Conservation (phyloP, 2,888 invertebrate species). For the Argyresthia albistria region DNA sequence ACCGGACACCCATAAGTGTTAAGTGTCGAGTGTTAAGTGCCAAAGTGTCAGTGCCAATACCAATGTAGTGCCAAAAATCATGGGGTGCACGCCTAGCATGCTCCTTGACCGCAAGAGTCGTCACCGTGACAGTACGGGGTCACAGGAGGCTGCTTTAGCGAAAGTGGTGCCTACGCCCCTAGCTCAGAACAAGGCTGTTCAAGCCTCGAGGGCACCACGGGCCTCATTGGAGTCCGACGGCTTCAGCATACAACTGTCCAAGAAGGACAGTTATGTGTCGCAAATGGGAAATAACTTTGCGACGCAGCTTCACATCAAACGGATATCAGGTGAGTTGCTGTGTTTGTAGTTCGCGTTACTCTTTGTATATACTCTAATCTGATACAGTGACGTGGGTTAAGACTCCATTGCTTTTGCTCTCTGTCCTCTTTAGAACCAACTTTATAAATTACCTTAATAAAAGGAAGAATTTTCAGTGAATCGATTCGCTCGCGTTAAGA, state of each 20-base stretch:
- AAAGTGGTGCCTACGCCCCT: conserved; percentile 55
- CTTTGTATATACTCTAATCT: no score
- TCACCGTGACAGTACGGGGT: conserved; percentile 66
- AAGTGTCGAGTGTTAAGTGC: not conserved
- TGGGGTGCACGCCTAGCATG: conserved; percentile 78
- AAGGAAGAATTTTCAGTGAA: no score
- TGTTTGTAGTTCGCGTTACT: no score
- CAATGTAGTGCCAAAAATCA: conserved; percentile 56
- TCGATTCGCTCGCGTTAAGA: no score
- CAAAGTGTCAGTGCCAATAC: conserved; percentile 40
- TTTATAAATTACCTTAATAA: no score
- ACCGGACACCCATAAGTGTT: not conserved
- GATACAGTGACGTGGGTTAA: no score
- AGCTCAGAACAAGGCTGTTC: conserved; percentile 56
- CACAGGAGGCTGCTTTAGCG: conserved; percentile 61
- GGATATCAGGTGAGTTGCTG: conserved; percentile 58
- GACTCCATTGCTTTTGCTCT: no score
- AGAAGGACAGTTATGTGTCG: conserved; percentile 68
- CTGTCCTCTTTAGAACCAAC: no score
- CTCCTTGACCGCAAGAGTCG: conserved; percentile 74
- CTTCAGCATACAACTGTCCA: conserved; percentile 63
- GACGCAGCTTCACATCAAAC: conserved; percentile 64
- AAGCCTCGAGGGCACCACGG: conserved; percentile 56
- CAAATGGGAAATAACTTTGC: conserved; percentile 69
- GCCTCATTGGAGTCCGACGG: conserved; percentile 65